phyloP scores from a whole-genome alignment of 2,888 invertebrate species.

The Neocrepidodera transversa region DNA sequence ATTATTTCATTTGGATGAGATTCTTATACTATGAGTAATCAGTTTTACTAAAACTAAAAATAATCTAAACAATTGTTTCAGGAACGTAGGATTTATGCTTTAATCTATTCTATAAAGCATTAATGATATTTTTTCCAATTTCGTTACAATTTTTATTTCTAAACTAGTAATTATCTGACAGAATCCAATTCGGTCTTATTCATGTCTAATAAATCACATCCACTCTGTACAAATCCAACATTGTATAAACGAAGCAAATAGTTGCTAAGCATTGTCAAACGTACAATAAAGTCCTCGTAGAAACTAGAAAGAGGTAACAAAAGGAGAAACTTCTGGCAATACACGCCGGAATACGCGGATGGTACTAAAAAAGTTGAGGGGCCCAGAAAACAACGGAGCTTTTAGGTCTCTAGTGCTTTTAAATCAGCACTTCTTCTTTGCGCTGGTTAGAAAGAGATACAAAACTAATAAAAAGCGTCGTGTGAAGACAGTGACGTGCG shows the following conservation, averaged over 20 bases:
- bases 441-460: slow-evolving; percentile 6
- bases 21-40: no score
- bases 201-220: no score
- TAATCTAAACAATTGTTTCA: no score
- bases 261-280: not conserved
- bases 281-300: slow-evolving; percentile 7
- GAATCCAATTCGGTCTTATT: no score
- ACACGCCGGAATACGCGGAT: slow-evolving; percentile 26
- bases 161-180: no score
- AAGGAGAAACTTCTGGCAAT: slow-evolving; percentile 12
- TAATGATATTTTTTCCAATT: no score
- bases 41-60: no score
- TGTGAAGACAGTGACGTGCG: not conserved
- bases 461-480: slow-evolving; percentile 4
- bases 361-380: slow-evolving; percentile 36
- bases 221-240: no score
- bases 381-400: slow-evolving; percentile 38
- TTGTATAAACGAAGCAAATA: slow-evolving; percentile 2
- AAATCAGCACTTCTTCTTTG: slow-evolving; percentile 32
- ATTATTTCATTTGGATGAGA: no score
- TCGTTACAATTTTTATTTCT: no score
- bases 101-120: no score
- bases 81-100: no score
- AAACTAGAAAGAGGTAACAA: slow-evolving; percentile 10
- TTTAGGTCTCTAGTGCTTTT: slow-evolving; percentile 40